phyloP scores from a whole-genome alignment of 2,888 invertebrate species.

The Rhopalosiphum nymphaeae region DNA sequence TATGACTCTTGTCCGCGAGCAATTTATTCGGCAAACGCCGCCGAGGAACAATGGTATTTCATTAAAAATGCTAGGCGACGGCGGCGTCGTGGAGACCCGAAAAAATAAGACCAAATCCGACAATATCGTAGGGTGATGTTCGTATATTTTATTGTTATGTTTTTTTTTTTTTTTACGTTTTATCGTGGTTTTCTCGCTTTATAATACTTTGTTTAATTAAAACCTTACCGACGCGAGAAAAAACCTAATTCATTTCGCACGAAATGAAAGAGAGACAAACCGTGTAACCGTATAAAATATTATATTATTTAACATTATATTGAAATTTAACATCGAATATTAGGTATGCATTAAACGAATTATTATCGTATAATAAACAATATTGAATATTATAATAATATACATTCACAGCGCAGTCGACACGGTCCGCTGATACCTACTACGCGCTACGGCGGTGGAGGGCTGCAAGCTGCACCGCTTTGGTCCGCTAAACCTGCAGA shows the following conservation, averaged over 20 bases:
- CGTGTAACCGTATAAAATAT: neutral
- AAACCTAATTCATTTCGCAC: neutral
- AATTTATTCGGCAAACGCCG: constrained; percentile 6
- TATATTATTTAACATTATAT: too few species aligned
- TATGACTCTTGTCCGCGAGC: constrained; percentile 1
- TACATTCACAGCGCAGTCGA: neutral
- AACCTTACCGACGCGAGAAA: neutral
- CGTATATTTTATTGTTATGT: constrained; percentile 15
- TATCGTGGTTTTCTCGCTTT: neutral
- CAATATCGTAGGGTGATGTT: constrained; percentile 8
- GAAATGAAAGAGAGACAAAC: neutral
- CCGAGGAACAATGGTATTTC: constrained; percentile 41
- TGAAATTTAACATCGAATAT: neutral
- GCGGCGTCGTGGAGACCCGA: neutral
- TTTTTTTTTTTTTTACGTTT: constrained; percentile 20
- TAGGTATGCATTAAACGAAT: neutral
- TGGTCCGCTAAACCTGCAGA: neutral
- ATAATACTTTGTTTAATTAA: constrained; percentile 20
- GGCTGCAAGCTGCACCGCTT: constrained; percentile 16
- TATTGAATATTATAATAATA: neutral
- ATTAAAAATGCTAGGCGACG: constrained; percentile 22
- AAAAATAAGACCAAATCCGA: constrained; percentile 21
- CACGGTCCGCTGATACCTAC: neutral
- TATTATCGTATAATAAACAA: too few species aligned
- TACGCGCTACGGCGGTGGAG: neutral